Percentiles rank a stretch among this genome's conserved stretches.
Evolutionary conservation across 2,888 invertebrate species (phyloP).

Genomic region (Rhagonycha fulva): DNA sequence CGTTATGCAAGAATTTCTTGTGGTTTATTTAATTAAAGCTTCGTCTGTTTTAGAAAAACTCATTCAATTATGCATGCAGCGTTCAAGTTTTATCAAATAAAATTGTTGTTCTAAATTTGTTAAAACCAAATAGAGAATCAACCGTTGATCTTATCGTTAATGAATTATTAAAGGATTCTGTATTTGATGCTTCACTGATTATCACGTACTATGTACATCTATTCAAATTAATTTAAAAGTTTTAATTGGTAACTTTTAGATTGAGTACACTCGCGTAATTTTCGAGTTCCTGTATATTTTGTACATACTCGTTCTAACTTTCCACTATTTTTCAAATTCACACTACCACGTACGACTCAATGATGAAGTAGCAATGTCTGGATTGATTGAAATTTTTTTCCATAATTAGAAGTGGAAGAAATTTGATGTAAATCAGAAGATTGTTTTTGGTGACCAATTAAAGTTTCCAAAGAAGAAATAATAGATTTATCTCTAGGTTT

Average conservation of each 20-base stretch:
- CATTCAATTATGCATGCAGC: background rate
- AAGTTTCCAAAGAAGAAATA: background rate
- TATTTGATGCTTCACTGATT: background rate
- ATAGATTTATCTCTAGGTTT: background rate
- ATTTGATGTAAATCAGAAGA: background rate
- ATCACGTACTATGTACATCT: background rate
- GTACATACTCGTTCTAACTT: background rate
- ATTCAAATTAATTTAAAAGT: background rate
- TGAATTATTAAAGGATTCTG: background rate
- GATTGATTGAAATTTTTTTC: background rate
- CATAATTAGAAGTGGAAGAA: background rate
- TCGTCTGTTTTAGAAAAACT: background rate
- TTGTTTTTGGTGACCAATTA: background rate
- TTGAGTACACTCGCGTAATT: too few species aligned
- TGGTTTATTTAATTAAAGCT: background rate
- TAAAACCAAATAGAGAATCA: background rate
- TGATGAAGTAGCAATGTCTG: background rate
- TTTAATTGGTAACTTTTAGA: background rate
- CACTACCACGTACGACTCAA: background rate
- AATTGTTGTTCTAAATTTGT: background rate
- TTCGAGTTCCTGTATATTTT: too few species aligned
- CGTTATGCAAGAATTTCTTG: background rate
- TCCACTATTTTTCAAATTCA: background rate
- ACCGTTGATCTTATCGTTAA: background rate
- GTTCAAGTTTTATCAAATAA: background rate